A percentile compares a stretch with the other conserved stretches of the same genome.
Conservation (phyloP, 2,888 invertebrate species). For the Acrobasis suavella region DNA sequence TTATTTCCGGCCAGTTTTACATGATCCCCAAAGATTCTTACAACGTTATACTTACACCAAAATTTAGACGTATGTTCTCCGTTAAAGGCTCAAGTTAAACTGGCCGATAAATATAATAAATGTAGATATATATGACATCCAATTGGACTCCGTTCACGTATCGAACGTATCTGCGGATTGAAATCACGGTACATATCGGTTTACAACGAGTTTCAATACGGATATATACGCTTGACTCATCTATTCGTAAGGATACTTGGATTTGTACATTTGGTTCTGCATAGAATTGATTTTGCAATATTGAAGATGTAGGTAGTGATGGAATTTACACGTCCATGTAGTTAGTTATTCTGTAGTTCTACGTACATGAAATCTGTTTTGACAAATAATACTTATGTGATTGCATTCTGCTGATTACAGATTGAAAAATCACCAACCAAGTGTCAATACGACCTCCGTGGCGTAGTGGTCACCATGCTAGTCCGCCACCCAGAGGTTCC, state of each 20-base stretch:
- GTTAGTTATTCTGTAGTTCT: too few relatives aligned
- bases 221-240: conserved; percentile 23
- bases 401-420: too few relatives aligned
- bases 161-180: conserved; percentile 47
- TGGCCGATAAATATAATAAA: conserved; percentile 34
- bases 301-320: background rate
- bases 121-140: conserved; percentile 40
- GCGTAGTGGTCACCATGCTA: too few relatives aligned
- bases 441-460: too few relatives aligned
- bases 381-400: too few relatives aligned
- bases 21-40: conserved; percentile 32
- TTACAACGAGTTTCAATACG: conserved; percentile 43
- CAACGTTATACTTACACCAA: background rate
- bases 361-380: too few relatives aligned
- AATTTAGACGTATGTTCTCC: background rate
- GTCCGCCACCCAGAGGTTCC: too few relatives aligned
- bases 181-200: conserved; percentile 53
- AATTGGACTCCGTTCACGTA: conserved; percentile 50
- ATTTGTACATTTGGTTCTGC: background rate
- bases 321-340: too few relatives aligned
- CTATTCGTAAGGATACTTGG: conserved; percentile 9
- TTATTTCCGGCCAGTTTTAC: conserved; percentile 41
- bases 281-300: background rate
- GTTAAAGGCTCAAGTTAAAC: conserved; percentile 25
- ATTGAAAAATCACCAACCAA: too few relatives aligned